phyloP scores from a whole-genome alignment of 35 echinoderm and acorn worm species.

The Strongylocentrotus purpuratus region DNA sequence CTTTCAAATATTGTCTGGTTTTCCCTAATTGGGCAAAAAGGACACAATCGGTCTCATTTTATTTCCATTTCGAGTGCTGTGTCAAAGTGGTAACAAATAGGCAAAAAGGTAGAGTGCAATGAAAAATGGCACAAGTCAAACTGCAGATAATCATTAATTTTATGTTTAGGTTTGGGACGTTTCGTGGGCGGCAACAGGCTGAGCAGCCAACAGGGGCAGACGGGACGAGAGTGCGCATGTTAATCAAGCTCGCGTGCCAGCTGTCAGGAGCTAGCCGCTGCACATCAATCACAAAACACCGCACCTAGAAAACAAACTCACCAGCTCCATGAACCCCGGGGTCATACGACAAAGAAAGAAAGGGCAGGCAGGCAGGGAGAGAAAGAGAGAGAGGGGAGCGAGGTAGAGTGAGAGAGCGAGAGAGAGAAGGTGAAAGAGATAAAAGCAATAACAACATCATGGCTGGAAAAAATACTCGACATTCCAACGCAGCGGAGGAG shows the following conservation, averaged over 20 bases:
- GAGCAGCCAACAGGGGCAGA: neutral
- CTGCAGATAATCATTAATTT: neutral
- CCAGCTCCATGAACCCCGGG: constrained; percentile 34
- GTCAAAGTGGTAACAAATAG: neutral
- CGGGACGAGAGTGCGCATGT: neutral
- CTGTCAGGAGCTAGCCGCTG: constrained; percentile 32
- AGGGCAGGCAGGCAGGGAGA: neutral
- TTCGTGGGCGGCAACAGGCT: neutral
- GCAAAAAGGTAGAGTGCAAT: neutral
- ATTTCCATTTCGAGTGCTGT: neutral
- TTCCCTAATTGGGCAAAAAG: no score
- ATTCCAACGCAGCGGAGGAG: constrained; percentile 26
- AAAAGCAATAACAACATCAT: constrained; percentile 9
- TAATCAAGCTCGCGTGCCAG: constrained; percentile 53
- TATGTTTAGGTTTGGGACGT: neutral
- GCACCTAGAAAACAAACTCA: constrained; percentile 52
- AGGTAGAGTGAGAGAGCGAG: neutral
- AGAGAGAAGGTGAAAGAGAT: neutral
- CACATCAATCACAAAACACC: constrained; percentile 50
- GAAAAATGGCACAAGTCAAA: neutral
- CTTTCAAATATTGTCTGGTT: no score
- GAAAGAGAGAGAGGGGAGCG: neutral
- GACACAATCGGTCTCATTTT: neutral
- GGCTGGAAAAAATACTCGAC: constrained; percentile 28
- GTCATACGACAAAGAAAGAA: constrained; percentile 7